Conservation (phyloP, 2,888 invertebrate genomes). For the Himalopsyche tibetana region DNA sequence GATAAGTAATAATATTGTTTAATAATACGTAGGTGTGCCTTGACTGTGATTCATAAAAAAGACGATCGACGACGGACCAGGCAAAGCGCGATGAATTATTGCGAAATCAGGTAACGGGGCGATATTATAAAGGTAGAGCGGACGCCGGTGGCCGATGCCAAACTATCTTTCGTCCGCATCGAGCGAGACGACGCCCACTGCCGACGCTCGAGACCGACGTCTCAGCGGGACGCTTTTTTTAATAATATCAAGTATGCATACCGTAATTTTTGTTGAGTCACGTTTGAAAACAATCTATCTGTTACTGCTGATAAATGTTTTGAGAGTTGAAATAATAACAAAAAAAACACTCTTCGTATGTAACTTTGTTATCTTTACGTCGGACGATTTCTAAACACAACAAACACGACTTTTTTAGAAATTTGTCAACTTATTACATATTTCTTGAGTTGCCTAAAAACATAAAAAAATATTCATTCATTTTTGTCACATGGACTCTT, state of each 20-base stretch:
- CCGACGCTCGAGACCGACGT: conserved; percentile 36
- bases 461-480: too few species aligned
- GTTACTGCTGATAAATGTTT: background rate
- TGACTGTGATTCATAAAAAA: background rate
- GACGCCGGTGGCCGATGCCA: conserved; percentile 23
- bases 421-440: background rate
- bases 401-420: background rate
- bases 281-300: conserved; percentile 37
- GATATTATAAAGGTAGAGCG: background rate
- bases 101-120: conserved; percentile 38
- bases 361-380: background rate
- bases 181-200: conserved; percentile 29
- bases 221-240: conserved; percentile 13
- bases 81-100: conserved; percentile 7
- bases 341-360: too few species aligned
- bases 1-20: too few species aligned
- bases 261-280: conserved; percentile 11
- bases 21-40: too few species aligned
- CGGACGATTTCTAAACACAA: conserved; percentile 1
- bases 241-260: conserved; percentile 7
- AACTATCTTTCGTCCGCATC: conserved; percentile 29
- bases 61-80: background rate
- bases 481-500: too few species aligned
- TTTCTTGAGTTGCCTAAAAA: background rate
- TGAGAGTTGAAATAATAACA: background rate